phyloP scores from a whole-genome alignment of 1,140 invertebrate species.

The Tribolium madens region DNA sequence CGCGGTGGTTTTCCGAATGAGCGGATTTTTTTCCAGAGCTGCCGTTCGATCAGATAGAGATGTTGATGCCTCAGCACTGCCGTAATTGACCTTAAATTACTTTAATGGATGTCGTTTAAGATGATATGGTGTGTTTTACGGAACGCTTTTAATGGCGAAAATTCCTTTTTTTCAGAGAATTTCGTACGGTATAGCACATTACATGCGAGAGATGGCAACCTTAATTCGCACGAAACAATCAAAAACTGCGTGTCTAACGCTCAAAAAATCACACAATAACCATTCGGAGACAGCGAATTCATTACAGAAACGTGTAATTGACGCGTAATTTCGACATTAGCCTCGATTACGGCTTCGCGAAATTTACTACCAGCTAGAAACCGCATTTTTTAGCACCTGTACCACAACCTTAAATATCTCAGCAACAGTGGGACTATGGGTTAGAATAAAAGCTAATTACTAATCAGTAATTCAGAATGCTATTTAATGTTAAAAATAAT shows the following conservation, averaged over 20 bases:
- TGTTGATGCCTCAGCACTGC: not conserved
- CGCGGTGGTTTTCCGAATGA: conserved; percentile 3
- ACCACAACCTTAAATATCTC: no score
- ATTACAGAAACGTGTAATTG: no score
- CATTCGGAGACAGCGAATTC: no score
- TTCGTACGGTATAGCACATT: not conserved
- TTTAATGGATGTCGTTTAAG: conserved; percentile 31
- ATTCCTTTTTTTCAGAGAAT: not conserved
- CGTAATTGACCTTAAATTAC: conserved; percentile 20
- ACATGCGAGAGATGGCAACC: not conserved
- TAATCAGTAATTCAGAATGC: no score
- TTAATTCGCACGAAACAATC: not conserved
- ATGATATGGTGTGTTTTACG: conserved; percentile 22
- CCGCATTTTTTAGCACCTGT: no score
- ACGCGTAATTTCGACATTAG: no score
- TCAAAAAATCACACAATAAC: no score
- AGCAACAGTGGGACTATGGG: no score
- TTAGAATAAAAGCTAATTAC: no score
- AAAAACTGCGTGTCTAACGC: not conserved
- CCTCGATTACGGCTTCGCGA: no score
- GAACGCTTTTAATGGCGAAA: conserved; percentile 16
- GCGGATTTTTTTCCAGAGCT: conserved; percentile 1
- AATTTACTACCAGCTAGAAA: no score
- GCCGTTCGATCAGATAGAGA: not conserved
- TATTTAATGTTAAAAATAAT: no score